These are phyloP conservation scores for Unio delphinus DNA, from an alignment of 2,888 invertebrate genomes.

Conservation along the genomic window DNA sequence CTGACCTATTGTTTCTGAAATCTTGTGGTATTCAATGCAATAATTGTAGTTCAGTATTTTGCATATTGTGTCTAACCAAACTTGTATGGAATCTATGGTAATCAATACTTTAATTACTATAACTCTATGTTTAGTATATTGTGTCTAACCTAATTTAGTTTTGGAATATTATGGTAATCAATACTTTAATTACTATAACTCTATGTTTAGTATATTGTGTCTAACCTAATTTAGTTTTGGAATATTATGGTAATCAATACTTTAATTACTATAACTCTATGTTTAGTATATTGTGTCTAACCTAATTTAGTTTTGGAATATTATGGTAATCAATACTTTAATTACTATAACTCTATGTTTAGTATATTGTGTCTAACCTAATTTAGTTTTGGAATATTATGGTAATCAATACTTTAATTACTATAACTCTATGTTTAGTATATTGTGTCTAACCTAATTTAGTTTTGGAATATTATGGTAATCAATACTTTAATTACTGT, in stretches of 20 bases:
- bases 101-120: too few relatives aligned
- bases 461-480: slow-evolving; percentile 75
- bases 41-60: too few relatives aligned
- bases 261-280: too few relatives aligned
- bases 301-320: slow-evolving; percentile 75
- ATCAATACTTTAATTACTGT: slow-evolving; percentile 75
- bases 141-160: slow-evolving; percentile 75
- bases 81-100: too few relatives aligned
- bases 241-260: too few relatives aligned
- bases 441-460: slow-evolving; percentile 74
- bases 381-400: slow-evolving; percentile 76
- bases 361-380: slow-evolving; percentile 72
- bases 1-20: too few relatives aligned
- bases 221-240: too few relatives aligned
- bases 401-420: slow-evolving; percentile 75
- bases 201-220: background rate
- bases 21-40: too few relatives aligned
- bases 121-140: too few relatives aligned
- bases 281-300: slow-evolving; percentile 70
- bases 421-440: too few relatives aligned
- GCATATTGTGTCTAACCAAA: too few relatives aligned
- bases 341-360: background rate
- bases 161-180: slow-evolving; percentile 76
- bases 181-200: slow-evolving; percentile 71
- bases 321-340: slow-evolving; percentile 76